Percentiles rank a stretch among this genome's conserved stretches.
phyloP scores from a whole-genome alignment of 2,888 invertebrate species.

The Entomobrya proxima region DNA sequence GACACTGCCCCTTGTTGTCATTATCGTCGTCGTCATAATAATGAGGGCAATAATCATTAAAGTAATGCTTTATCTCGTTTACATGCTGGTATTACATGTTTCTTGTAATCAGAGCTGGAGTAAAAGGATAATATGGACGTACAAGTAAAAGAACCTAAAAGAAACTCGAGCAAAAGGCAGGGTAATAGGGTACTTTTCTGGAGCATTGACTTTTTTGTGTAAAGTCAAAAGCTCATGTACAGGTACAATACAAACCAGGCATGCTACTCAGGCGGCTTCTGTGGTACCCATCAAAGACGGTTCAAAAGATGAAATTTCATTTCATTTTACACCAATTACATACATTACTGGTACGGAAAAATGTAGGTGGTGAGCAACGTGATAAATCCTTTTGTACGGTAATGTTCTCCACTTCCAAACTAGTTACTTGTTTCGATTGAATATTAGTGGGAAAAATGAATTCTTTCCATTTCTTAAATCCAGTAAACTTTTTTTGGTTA shows the following conservation, averaged over 20 bases:
- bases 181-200: constrained; percentile 9
- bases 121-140: not conserved
- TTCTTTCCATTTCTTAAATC: too few species aligned
- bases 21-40: constrained; percentile 63
- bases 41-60: constrained; percentile 59
- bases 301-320: constrained; percentile 47
- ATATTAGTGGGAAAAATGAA: not conserved
- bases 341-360: not conserved
- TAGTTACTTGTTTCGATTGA: not conserved
- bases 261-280: constrained; percentile 54
- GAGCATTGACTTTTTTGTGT: constrained; percentile 1
- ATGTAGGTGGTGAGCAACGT: not conserved
- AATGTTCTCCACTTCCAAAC: not conserved
- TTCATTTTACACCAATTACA: constrained; percentile 25
- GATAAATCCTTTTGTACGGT: not conserved
- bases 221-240: not conserved
- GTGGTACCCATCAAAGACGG: constrained; percentile 53
- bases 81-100: constrained; percentile 34
- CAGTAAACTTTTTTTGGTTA: too few species aligned
- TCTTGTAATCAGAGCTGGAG: constrained; percentile 45
- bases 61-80: constrained; percentile 28
- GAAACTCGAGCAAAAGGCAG: not conserved
- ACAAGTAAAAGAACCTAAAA: not conserved
- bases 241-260: not conserved
- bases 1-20: constrained; percentile 46